phyloP scores from a whole-genome alignment of 2,113 vertebrate genomes.

The Oreocharis arfaki region DNA sequence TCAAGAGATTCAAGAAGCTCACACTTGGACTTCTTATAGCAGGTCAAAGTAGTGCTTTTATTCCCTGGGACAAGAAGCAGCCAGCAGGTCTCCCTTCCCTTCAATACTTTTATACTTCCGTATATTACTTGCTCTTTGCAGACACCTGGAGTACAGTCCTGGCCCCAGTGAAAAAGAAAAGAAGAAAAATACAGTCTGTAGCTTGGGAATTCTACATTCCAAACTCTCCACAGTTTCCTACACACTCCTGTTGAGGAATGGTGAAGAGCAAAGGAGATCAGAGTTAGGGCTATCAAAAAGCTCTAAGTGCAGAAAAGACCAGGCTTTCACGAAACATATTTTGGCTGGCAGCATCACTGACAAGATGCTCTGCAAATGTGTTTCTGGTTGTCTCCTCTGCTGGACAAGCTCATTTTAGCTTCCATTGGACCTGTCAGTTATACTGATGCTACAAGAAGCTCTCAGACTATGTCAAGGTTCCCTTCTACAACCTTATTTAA shows the following conservation, averaged over 20 bases:
- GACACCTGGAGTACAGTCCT: neutral
- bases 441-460: neutral
- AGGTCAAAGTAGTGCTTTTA: neutral
- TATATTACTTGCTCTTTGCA: neutral
- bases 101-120: neutral
- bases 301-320: neutral
- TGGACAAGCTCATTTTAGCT: neutral
- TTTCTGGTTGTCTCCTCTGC: neutral
- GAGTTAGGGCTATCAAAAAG: neutral
- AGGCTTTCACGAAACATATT: neutral
- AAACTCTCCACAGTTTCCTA: neutral
- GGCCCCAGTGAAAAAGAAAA: rapidly evolving
- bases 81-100: neutral
- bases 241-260: neutral
- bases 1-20: neutral
- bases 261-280: neutral
- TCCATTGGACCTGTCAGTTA: neutral
- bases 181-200: rapidly evolving
- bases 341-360: neutral
- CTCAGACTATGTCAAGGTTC: neutral
- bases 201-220: neutral
- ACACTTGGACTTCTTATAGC: neutral
- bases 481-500: neutral
- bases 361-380: neutral
- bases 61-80: neutral